Evolutionary conservation across 2,888 invertebrate species (phyloP).

Genomic region (Ectobius pallidus): DNA sequence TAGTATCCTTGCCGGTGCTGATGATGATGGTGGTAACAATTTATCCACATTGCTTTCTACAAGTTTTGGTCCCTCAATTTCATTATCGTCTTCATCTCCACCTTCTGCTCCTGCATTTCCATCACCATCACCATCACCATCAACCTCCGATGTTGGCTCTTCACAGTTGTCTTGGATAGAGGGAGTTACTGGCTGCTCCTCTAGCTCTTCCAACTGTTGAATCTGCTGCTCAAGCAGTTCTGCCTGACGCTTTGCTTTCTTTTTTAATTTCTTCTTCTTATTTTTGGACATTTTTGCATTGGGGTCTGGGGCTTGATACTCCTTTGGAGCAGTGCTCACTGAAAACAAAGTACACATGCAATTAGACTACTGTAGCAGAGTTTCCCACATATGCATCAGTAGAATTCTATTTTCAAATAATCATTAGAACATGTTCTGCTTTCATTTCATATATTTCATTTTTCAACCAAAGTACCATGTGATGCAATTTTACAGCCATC

Average conservation of each 20-base stretch:
- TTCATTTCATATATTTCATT: no score
- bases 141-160: conserved; percentile 44
- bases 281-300: conserved; percentile 57
- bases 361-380: no score
- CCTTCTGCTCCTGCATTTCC: conserved; percentile 9
- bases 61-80: conserved; percentile 17
- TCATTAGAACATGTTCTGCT: no score
- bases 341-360: conserved; percentile 12
- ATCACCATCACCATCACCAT: conserved; percentile 28
- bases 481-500: no score
- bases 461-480: no score
- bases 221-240: conserved; percentile 62
- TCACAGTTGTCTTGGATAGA: conserved; percentile 34
- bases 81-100: conserved; percentile 27
- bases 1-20: not conserved
- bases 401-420: no score
- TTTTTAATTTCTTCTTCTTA: conserved; percentile 66
- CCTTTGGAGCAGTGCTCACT: conserved; percentile 55
- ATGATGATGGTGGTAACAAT: no score
- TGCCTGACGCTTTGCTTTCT: conserved; percentile 59
- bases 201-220: conserved; percentile 59
- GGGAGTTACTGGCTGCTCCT: conserved; percentile 42
- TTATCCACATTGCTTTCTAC: not conserved
- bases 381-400: no score
- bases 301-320: conserved; percentile 49